phyloP scores from a whole-genome alignment of 2,113 vertebrate genomes.

The Rhinolophus ferrumequinum region DNA sequence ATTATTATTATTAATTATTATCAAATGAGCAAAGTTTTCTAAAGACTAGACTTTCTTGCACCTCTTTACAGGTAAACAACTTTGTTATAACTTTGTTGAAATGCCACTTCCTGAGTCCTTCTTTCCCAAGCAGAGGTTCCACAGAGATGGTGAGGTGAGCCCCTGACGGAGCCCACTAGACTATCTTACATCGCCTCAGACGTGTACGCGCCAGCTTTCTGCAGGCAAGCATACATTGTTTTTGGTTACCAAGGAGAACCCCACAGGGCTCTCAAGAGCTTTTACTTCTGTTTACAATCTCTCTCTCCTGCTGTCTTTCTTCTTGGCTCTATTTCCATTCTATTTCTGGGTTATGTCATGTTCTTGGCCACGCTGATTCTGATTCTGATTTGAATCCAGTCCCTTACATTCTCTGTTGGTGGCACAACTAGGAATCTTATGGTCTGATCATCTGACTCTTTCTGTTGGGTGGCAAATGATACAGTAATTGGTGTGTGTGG shows the following conservation, averaged over 20 bases:
- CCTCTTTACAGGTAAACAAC: no score
- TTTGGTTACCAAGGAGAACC: neutral
- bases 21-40: neutral
- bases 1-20: neutral
- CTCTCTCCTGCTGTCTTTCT: neutral
- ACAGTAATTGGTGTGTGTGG: no score
- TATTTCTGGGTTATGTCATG: neutral
- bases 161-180: neutral
- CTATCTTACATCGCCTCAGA: fast-evolving
- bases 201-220: fast-evolving
- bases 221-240: fast-evolving
- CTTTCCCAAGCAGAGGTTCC: no score
- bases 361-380: neutral
- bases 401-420: neutral
- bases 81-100: neutral
- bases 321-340: neutral
- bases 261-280: neutral
- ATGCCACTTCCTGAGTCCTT: neutral
- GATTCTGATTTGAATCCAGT: neutral
- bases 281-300: no score
- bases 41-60: neutral
- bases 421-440: no score
- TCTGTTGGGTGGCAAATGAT: neutral
- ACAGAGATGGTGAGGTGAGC: fast-evolving
- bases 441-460: neutral